A percentile compares a stretch with the other conserved stretches of the same genome.
Evolutionary conservation across 1,140 invertebrate genomes (phyloP).

Genomic region (Drosophila kurseongensis): DNA sequence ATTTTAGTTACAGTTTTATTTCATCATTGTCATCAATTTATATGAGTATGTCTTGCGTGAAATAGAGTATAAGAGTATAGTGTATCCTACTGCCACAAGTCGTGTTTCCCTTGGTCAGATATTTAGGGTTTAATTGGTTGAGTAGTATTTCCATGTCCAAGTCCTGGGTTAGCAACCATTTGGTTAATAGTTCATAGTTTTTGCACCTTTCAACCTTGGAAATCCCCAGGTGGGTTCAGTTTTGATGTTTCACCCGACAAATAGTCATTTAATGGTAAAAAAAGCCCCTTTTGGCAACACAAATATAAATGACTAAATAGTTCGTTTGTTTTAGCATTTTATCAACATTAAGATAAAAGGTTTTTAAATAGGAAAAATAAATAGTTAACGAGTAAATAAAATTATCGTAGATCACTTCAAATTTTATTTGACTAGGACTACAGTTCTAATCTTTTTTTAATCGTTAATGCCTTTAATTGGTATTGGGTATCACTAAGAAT

Average conservation of each 20-base stretch:
- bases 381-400: too few relatives aligned
- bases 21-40: slow-evolving; percentile 47
- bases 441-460: too few relatives aligned
- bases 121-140: too few relatives aligned
- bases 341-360: too few relatives aligned
- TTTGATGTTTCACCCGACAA: slow-evolving; percentile 19
- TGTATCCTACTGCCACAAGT: slow-evolving; percentile 29
- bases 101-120: slow-evolving; percentile 11
- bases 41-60: slow-evolving; percentile 12
- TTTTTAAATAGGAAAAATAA: too few relatives aligned
- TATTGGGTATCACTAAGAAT: too few relatives aligned
- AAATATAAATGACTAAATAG: too few relatives aligned
- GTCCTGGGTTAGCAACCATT: slow-evolving; percentile 29
- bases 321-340: too few relatives aligned
- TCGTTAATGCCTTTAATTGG: too few relatives aligned
- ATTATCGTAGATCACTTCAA: too few relatives aligned
- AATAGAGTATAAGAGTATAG: background rate
- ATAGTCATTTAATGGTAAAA: background rate
- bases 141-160: background rate
- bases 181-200: slow-evolving; percentile 28
- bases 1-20: slow-evolving; percentile 76
- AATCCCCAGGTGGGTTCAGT: background rate
- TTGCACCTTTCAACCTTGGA: slow-evolving; percentile 10
- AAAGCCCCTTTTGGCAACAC: too few relatives aligned
- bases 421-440: too few relatives aligned